Conservation (phyloP, 2,797 vertebrate species). For the Salarias fasciatus region DNA sequence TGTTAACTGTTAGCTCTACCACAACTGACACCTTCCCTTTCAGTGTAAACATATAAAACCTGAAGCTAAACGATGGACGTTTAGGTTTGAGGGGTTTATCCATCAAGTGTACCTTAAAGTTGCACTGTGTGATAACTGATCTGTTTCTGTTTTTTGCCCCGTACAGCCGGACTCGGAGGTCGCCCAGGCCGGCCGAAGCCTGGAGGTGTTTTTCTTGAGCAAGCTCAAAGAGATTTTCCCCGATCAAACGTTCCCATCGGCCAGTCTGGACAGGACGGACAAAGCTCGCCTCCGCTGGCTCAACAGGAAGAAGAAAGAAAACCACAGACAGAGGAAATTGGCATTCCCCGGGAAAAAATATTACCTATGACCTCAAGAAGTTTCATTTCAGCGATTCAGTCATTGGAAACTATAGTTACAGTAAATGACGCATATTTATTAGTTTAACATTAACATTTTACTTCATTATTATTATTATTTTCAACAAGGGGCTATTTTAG, state of each 20-base stretch:
- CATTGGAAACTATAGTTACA: neutral
- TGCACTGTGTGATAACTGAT: neutral
- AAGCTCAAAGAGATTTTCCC: conserved; percentile 89
- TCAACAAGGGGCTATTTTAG: neutral
- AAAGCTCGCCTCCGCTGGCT: conserved; percentile 86
- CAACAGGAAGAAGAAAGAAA: conserved; percentile 81
- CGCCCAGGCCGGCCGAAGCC: conserved; percentile 90
- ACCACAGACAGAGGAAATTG: conserved; percentile 85
- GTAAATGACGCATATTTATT: too few relatives aligned
- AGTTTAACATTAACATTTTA: neutral
- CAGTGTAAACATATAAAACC: too few relatives aligned
- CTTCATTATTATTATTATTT: conserved; percentile 2
- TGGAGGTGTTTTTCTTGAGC: conserved; percentile 88
- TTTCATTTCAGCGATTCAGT: neutral
- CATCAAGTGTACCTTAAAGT: too few relatives aligned
- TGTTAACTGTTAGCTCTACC: too few relatives aligned
- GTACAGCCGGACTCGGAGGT: conserved; percentile 95
- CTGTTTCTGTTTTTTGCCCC: neutral
- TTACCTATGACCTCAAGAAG: conserved; percentile 34
- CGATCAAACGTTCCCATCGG: conserved; percentile 81
- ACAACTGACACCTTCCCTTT: too few relatives aligned
- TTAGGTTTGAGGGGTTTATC: too few relatives aligned
- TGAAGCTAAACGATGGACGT: too few relatives aligned
- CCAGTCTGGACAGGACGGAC: conserved; percentile 79
- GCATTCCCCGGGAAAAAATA: conserved; percentile 76